Conservation (phyloP, 2,797 vertebrate species). For the Enoplosus armatus region DNA sequence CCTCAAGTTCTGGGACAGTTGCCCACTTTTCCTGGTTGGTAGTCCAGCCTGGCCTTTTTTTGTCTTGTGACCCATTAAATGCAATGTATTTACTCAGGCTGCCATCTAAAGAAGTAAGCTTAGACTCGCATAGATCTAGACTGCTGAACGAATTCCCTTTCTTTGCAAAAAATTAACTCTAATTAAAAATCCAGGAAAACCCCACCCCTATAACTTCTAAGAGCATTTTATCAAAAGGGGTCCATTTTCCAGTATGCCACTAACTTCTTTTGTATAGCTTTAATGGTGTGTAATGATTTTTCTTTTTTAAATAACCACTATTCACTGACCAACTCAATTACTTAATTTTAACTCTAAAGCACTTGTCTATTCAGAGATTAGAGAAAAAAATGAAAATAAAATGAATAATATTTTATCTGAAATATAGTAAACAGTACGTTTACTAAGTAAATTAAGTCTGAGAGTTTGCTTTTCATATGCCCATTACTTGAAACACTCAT, state of each 20-base stretch:
- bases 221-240: not conserved
- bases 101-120: not conserved
- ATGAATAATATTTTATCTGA: not conserved
- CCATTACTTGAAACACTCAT: not conserved
- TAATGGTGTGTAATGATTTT: not conserved
- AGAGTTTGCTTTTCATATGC: not conserved
- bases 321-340: not conserved
- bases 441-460: not conserved
- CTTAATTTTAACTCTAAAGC: not conserved
- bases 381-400: not conserved
- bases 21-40: not conserved
- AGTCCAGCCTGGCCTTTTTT: not conserved
- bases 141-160: not conserved
- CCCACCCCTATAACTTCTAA: no score
- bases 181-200: not conserved
- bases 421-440: not conserved
- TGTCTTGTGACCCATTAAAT: no score
- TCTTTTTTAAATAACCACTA: no score
- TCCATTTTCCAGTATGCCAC: accelerated
- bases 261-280: not conserved
- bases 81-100: no score
- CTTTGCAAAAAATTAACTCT: no score
- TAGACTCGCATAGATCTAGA: not conserved
- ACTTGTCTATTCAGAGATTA: not conserved
- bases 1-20: not conserved